These are phyloP conservation scores for Branchellion lobata DNA, from an alignment of 2,888 invertebrate genomes.

Conservation along the genomic window DNA sequence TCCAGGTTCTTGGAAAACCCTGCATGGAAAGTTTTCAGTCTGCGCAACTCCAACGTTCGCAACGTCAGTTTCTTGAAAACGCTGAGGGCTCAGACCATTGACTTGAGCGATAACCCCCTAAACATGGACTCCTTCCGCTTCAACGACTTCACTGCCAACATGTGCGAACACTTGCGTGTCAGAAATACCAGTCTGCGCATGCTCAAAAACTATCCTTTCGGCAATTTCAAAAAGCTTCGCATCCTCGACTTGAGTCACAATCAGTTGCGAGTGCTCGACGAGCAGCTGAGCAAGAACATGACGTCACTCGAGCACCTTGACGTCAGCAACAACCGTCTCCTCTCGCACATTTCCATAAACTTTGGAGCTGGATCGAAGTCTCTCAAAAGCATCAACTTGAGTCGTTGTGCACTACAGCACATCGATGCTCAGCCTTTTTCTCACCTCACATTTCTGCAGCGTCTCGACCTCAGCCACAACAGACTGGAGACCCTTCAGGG, in stretches of 20 bases:
- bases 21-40: neutral
- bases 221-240: constrained; percentile 44
- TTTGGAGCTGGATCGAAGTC: neutral
- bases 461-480: constrained; percentile 49
- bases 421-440: constrained; percentile 40
- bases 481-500: constrained; percentile 49
- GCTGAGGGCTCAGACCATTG: constrained; percentile 9
- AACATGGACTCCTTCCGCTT: constrained; percentile 13
- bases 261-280: constrained; percentile 46
- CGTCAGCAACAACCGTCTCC: constrained; percentile 24
- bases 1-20: constrained; percentile 22
- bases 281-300: constrained; percentile 10
- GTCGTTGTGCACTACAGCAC: constrained; percentile 41
- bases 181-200: neutral
- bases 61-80: constrained; percentile 16
- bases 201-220: constrained; percentile 23
- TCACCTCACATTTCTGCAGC: constrained; percentile 49
- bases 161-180: constrained; percentile 9
- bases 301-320: constrained; percentile 7
- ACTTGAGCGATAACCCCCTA: constrained; percentile 33
- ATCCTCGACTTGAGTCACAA: constrained; percentile 50
- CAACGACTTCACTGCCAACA: neutral
- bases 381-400: constrained; percentile 12
- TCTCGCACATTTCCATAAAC: neutral
- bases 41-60: constrained; percentile 5